A percentile compares a stretch with the other conserved stretches of the same genome.
phyloP scores from a whole-genome alignment of 1,140 invertebrate species.

The Diachasma alloeum region DNA sequence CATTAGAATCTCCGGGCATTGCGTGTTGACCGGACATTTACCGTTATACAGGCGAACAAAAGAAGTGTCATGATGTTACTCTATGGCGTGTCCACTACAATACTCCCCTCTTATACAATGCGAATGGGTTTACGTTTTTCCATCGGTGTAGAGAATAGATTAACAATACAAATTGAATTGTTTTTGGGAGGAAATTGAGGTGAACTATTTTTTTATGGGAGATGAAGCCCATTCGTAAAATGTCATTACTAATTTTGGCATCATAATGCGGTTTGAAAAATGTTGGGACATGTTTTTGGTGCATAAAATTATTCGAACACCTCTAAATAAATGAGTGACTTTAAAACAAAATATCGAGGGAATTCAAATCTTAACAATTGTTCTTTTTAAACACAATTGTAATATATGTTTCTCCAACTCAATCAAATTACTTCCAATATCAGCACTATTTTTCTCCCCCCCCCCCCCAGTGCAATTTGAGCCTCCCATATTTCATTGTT shows the following conservation, averaged over 20 bases:
- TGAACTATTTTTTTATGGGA: too few species aligned
- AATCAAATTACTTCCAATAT: background rate
- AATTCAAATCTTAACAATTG: too few species aligned
- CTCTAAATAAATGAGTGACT: too few species aligned
- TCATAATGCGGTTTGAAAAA: too few species aligned
- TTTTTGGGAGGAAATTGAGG: background rate
- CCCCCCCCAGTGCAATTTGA: background rate
- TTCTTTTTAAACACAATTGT: too few species aligned
- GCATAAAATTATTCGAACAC: too few species aligned
- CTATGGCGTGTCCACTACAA: background rate
- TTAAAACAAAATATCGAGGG: too few species aligned
- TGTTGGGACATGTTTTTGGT: too few species aligned
- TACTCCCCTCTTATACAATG: background rate
- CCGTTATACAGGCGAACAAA: background rate
- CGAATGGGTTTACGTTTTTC: background rate
- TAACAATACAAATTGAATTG: background rate
- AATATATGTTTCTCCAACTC: too few species aligned
- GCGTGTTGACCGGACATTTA: conserved; percentile 1
- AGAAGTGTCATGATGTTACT: conserved; percentile 4
- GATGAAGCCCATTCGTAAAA: too few species aligned
- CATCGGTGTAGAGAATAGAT: background rate
- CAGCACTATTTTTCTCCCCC: background rate
- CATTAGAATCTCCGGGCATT: background rate
- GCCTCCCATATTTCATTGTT: conserved; percentile 4
- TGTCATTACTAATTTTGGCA: too few species aligned